These are phyloP conservation scores for Athene cunicularia DNA, from an alignment of 2,113 vertebrate species.

Conservation along the genomic window DNA sequence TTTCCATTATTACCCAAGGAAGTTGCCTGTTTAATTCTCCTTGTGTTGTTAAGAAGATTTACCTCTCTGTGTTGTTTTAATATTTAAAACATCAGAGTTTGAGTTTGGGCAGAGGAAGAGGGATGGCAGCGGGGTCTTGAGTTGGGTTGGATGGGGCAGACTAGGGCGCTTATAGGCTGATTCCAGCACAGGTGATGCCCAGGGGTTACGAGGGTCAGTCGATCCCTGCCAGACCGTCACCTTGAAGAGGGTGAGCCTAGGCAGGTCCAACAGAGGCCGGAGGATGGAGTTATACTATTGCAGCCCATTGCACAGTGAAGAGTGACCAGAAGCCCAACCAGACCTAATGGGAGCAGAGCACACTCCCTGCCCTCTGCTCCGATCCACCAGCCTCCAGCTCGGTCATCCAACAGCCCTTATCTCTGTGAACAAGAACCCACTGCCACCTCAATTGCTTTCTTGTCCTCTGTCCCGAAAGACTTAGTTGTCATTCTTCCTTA, in stretches of 20 bases:
- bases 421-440: neutral
- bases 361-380: neutral
- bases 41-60: slow-evolving; percentile 35
- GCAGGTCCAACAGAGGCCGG: neutral
- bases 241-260: neutral
- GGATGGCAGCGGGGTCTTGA: neutral
- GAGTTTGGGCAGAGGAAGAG: neutral
- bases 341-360: fast-evolving
- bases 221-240: neutral
- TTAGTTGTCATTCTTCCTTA: neutral
- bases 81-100: slow-evolving; percentile 41
- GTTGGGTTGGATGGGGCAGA: neutral
- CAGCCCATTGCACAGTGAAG: neutral
- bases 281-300: neutral
- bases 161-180: too few species aligned
- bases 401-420: too few species aligned
- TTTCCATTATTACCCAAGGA: slow-evolving; percentile 45
- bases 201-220: fast-evolving
- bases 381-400: neutral
- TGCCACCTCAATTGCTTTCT: neutral
- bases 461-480: neutral
- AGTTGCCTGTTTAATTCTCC: slow-evolving; percentile 51
- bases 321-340: neutral
- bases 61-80: slow-evolving; percentile 38
- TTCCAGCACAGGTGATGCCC: fast-evolving